Evolutionary conservation across 2,797 vertebrate species (phyloP).

Genomic region (Pangasius mekongensis): DNA sequence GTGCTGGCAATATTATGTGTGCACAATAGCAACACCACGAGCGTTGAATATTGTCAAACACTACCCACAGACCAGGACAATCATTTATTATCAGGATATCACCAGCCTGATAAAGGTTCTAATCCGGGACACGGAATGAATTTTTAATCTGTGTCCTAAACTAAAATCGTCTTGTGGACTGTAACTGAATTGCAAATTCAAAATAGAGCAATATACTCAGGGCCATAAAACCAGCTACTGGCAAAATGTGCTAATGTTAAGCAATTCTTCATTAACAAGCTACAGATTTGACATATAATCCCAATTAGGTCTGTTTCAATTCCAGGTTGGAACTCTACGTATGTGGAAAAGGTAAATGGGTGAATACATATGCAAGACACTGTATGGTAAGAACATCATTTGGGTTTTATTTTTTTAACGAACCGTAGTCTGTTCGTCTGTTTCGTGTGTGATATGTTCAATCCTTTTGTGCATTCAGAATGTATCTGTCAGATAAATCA

Average conservation of each 20-base stretch:
- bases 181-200: background rate
- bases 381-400: background rate
- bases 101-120: background rate
- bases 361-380: background rate
- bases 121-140: background rate
- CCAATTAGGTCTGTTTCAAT: background rate
- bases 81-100: too few species aligned
- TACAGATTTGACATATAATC: background rate
- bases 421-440: background rate
- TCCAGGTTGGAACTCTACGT: background rate
- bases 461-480: background rate
- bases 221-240: conserved; percentile 2
- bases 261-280: background rate
- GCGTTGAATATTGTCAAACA: background rate
- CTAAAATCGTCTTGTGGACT: background rate
- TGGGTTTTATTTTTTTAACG: background rate
- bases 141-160: background rate
- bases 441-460: background rate
- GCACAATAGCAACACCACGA: background rate
- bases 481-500: background rate
- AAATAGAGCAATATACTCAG: background rate
- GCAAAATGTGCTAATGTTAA: background rate
- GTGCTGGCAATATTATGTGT: background rate
- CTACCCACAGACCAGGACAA: too few species aligned
- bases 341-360: background rate